These are phyloP conservation scores for Melospiza melodia DNA, from an alignment of 2,113 vertebrate genomes.

Conservation along the genomic window DNA sequence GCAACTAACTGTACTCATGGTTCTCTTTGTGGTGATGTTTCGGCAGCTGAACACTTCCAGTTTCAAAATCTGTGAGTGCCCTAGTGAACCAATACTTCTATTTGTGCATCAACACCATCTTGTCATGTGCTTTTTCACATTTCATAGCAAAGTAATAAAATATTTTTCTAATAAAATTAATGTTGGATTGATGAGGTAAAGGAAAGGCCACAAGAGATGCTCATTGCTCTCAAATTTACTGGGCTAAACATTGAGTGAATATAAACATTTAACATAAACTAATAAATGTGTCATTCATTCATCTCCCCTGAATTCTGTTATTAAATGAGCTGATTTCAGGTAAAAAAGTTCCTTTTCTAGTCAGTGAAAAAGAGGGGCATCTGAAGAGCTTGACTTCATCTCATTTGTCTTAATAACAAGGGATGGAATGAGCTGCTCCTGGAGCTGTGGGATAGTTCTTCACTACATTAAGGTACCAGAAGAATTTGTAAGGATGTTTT, in stretches of 20 bases:
- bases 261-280: accelerated
- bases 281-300: not conserved
- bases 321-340: not conserved
- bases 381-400: not conserved
- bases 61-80: not conserved
- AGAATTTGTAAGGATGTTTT: not conserved
- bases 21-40: not conserved
- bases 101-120: not conserved
- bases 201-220: not conserved
- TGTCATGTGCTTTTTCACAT: not conserved
- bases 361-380: not conserved
- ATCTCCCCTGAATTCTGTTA: not conserved
- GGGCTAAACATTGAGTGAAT: not conserved
- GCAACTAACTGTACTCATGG: accelerated
- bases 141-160: not conserved
- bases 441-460: not conserved
- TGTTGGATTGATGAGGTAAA: not conserved
- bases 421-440: not conserved
- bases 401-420: not conserved
- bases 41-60: not conserved
- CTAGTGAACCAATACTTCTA: not conserved
- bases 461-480: not conserved
- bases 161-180: not conserved
- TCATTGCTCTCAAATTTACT: not conserved
- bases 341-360: not conserved